A percentile compares a stretch with the other conserved stretches of the same genome.
These are phyloP conservation scores for Neoarius graeffei DNA, from an alignment of 2,113 vertebrate species.

Conservation along the genomic window DNA sequence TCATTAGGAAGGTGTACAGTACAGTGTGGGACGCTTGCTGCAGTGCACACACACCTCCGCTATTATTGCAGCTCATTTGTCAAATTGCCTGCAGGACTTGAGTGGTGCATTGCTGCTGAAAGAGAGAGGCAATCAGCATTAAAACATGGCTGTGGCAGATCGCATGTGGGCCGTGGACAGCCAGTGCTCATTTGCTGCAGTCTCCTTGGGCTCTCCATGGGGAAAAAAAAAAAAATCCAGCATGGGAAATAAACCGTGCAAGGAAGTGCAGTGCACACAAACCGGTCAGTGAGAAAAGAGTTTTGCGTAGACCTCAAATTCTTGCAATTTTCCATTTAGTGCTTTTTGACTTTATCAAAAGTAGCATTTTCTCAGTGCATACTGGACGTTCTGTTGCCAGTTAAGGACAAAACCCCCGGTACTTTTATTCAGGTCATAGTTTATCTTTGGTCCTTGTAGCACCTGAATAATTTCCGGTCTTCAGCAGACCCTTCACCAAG, in stretches of 20 bases:
- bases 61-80: conserved; percentile 76
- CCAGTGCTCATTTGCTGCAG: conserved; percentile 43
- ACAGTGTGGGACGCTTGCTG: conserved; percentile 64
- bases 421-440: conserved; percentile 30
- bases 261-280: conserved; percentile 7
- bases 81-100: conserved; percentile 76
- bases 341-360: not conserved
- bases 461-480: not conserved
- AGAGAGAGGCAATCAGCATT: conserved; percentile 66
- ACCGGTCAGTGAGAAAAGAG: not conserved
- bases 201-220: conserved; percentile 59
- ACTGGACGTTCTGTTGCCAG: not conserved
- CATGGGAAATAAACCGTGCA: conserved; percentile 17
- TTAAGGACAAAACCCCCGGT: not conserved
- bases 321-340: not conserved
- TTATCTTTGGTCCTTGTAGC: conserved; percentile 13
- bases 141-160: conserved; percentile 65
- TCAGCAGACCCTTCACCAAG: not conserved
- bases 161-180: conserved; percentile 61
- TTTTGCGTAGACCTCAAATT: not conserved
- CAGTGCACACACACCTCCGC: conserved; percentile 70
- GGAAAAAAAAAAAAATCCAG: conserved; percentile 41
- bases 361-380: not conserved
- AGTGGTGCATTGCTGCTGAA: conserved; percentile 80
- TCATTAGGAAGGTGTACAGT: conserved; percentile 55